phyloP scores from a whole-genome alignment of 2,888 invertebrate species.

The Eristalis tenax region DNA sequence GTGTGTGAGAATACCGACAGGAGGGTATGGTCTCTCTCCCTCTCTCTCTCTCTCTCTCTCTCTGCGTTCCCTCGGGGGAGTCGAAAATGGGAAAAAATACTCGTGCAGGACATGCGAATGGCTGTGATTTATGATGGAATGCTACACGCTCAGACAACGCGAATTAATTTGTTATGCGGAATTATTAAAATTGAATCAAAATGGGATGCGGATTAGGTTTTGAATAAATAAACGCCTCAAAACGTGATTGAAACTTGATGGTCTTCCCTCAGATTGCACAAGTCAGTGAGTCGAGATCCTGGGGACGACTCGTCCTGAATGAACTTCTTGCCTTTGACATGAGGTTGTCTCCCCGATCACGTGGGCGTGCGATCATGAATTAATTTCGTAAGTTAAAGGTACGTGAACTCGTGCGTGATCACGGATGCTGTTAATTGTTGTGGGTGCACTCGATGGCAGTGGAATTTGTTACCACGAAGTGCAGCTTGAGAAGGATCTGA shows the following conservation, averaged over 20 bases:
- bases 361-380: no score
- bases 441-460: no score
- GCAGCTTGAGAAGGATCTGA: no score
- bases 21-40: conserved; percentile 42
- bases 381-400: no score
- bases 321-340: no score
- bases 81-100: background rate
- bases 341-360: no score
- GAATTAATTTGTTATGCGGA: conserved; percentile 59
- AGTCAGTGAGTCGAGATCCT: no score
- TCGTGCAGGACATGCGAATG: conserved; percentile 8
- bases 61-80: background rate
- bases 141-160: conserved; percentile 58
- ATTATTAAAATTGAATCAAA: conserved; percentile 69
- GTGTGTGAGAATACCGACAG: conserved; percentile 16
- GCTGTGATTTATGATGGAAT: conserved; percentile 68
- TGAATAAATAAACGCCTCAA: conserved; percentile 3
- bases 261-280: no score
- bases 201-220: conserved; percentile 37
- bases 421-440: no score
- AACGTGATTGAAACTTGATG: background rate
- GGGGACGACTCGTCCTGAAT: no score
- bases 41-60: background rate
- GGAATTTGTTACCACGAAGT: no score
- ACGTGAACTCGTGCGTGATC: no score